A percentile compares a stretch with the other conserved stretches of the same genome.
These are phyloP conservation scores for Scolanthus callimorphus DNA, from an alignment of 92 coral and sea anemone species.

Conservation along the genomic window DNA sequence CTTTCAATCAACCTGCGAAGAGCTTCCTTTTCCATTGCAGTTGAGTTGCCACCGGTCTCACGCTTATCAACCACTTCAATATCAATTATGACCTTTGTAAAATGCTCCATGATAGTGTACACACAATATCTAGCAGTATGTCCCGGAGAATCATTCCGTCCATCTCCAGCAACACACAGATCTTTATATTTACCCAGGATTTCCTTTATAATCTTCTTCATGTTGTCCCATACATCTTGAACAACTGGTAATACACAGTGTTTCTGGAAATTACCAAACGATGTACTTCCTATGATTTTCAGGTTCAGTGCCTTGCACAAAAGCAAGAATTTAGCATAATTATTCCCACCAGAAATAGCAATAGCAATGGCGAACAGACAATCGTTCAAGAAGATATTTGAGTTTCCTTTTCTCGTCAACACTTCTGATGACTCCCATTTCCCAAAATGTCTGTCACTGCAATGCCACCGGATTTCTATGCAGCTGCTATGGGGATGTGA, in stretches of 20 bases:
- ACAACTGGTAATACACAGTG: constrained; percentile 33
- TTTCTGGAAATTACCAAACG: constrained; percentile 7
- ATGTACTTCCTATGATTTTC: background rate
- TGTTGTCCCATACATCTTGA: constrained; percentile 6
- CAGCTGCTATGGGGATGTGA: no score
- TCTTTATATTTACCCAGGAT: constrained; percentile 13
- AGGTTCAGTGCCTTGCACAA: constrained; percentile 31
- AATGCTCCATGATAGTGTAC: constrained; percentile 34
- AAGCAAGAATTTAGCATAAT: constrained; percentile 33
- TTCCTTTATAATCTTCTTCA: no score
- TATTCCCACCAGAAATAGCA: constrained; percentile 31
- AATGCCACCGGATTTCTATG: constrained; percentile 18
- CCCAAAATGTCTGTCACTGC: constrained; percentile 8
- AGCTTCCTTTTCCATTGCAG: constrained; percentile 33
- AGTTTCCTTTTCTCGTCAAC: no score
- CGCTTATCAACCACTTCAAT: constrained; percentile 40
- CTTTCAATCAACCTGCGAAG: constrained; percentile 17
- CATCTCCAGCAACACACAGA: constrained; percentile 21
- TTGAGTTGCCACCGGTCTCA: constrained; percentile 32
- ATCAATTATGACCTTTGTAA: constrained; percentile 2
- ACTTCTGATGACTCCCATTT: constrained; percentile 55
- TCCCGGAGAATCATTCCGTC: no score
- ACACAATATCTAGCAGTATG: constrained; percentile 25
- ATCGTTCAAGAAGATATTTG: constrained; percentile 12
- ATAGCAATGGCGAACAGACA: constrained; percentile 18